Percentiles rank a stretch among this genome's conserved stretches.
These are phyloP conservation scores for Sinosuthora webbiana DNA, from an alignment of 2,113 vertebrate genomes.

Conservation along the genomic window DNA sequence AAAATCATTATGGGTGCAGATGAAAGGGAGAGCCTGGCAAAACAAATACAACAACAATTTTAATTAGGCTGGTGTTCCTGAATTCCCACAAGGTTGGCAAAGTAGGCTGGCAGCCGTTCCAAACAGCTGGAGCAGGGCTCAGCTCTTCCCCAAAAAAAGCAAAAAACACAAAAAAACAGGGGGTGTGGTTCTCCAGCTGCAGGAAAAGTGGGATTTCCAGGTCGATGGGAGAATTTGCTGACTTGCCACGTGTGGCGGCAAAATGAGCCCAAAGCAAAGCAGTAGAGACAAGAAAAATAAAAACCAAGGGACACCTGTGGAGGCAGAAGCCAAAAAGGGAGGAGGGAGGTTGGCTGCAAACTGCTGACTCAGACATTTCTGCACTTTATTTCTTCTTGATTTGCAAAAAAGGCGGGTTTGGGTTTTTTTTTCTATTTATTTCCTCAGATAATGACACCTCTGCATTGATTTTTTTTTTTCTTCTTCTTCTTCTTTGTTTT, in stretches of 20 bases:
- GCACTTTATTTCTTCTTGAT: background rate
- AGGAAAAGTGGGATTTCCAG: background rate
- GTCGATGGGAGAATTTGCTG: background rate
- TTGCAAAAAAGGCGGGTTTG: background rate
- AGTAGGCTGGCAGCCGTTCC: background rate
- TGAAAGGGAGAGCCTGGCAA: constrained; percentile 38
- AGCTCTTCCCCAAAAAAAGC: background rate
- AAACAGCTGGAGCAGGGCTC: background rate
- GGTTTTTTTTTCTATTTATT: background rate
- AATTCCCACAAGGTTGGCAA: background rate
- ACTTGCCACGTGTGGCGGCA: background rate
- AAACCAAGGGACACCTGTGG: background rate
- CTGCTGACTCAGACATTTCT: background rate
- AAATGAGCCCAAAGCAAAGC: background rate
- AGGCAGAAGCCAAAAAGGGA: fast-evolving
- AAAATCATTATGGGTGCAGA: constrained; percentile 29
- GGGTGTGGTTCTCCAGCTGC: background rate
- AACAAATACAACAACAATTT: constrained; percentile 45
- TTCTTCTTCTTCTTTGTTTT: background rate
- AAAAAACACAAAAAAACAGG: fast-evolving
- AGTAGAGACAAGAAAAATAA: background rate
- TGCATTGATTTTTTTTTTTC: background rate
- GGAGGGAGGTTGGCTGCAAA: background rate
- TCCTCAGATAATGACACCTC: background rate
- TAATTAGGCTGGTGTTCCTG: constrained; percentile 33